Percentiles rank a stretch among this genome's conserved stretches.
Conservation (phyloP, 1,140 invertebrate genomes). For the Ceratosolen fusciceps region DNA sequence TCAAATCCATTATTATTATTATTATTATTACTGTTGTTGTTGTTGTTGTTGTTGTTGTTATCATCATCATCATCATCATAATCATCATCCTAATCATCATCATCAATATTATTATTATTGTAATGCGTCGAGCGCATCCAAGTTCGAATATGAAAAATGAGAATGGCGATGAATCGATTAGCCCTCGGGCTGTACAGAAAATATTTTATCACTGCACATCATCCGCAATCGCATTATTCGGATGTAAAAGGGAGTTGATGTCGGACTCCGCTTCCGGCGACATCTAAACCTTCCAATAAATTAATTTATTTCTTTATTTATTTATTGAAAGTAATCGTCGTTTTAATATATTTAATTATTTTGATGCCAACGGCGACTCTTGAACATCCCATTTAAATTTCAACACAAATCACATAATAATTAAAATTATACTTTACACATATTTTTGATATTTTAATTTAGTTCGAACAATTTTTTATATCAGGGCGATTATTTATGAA, state of each 20-base stretch:
- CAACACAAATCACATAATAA: no score
- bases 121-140: background rate
- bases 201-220: background rate
- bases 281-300: background rate
- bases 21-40: background rate
- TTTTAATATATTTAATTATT: background rate
- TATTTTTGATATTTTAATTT: no score
- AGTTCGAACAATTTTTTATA: no score
- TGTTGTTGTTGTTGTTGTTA: background rate
- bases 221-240: background rate
- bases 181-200: background rate
- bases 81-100: background rate
- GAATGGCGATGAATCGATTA: background rate
- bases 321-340: background rate
- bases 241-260: background rate
- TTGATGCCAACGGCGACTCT: no score
- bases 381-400: no score
- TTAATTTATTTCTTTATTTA: slow-evolving; percentile 6
- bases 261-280: background rate
- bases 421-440: no score
- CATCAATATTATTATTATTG: background rate
- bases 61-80: slow-evolving; percentile 1
- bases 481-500: no score
- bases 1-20: background rate
- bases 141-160: background rate